These are phyloP conservation scores for Solenopsis fugax DNA, from an alignment of 1,140 invertebrate genomes.

Conservation along the genomic window DNA sequence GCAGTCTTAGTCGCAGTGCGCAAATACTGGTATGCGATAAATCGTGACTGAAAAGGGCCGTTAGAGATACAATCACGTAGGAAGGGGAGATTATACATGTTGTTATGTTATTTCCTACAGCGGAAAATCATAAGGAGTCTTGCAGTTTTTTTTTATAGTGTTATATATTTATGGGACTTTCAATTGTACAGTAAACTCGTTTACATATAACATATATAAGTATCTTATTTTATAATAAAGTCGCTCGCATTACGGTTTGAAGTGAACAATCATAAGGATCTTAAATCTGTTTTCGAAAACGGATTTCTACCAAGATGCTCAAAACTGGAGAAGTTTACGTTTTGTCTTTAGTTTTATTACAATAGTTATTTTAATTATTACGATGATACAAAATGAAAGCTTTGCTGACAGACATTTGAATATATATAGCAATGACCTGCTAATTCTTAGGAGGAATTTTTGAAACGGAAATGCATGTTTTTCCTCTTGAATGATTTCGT, in stretches of 20 bases:
- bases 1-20: background rate
- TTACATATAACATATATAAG: slow-evolving; percentile 75
- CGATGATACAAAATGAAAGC: background rate
- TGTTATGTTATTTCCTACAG: slow-evolving; percentile 29
- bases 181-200: slow-evolving; percentile 74
- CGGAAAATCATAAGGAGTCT: slow-evolving; percentile 34
- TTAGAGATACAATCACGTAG: background rate
- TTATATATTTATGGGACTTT: slow-evolving; percentile 72
- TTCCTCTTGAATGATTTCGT: background rate
- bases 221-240: slow-evolving; percentile 67
- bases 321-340: background rate
- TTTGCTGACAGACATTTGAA: slow-evolving; percentile 28
- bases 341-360: background rate
- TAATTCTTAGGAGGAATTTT: slow-evolving; percentile 1
- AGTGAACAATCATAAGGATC: slow-evolving; percentile 65
- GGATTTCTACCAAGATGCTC: background rate
- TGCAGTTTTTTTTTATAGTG: slow-evolving; percentile 25
- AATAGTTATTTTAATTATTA: slow-evolving; percentile 21
- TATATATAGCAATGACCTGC: background rate
- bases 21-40: slow-evolving; percentile 12
- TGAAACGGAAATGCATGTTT: background rate
- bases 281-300: slow-evolving; percentile 32
- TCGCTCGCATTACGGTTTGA: slow-evolving; percentile 67
- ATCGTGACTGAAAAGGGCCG: slow-evolving; percentile 20
- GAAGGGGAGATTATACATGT: slow-evolving; percentile 21